phyloP scores from a whole-genome alignment of 2,113 vertebrate species.

The human region DNA sequence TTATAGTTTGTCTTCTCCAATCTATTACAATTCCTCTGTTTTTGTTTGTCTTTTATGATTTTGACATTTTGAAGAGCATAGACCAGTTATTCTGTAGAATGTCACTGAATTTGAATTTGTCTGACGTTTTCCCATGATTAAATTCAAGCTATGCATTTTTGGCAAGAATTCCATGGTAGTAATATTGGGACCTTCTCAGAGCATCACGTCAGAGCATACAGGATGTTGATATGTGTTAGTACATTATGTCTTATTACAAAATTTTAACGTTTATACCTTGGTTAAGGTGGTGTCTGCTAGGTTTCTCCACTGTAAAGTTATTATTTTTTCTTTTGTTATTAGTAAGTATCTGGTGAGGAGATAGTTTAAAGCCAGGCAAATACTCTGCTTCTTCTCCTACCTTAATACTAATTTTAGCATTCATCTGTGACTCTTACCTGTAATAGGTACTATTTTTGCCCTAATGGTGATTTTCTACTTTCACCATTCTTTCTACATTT shows the following conservation, averaged over 20 bases:
- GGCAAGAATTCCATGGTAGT: background rate
- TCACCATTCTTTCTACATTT: background rate
- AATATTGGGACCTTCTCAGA: background rate
- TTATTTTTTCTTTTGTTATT: constrained; percentile 10
- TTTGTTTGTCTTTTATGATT: constrained; percentile 42
- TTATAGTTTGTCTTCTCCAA: background rate
- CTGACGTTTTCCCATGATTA: constrained; percentile 17
- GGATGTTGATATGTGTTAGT: background rate
- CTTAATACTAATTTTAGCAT: constrained; percentile 38
- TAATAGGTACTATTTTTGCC: background rate
- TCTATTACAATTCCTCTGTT: background rate
- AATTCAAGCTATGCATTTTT: constrained; percentile 36
- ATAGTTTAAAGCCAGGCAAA: background rate
- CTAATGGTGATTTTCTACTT: constrained; percentile 1
- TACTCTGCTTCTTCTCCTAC: background rate
- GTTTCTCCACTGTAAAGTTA: background rate
- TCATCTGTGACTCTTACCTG: constrained; percentile 8
- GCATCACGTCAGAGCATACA: background rate
- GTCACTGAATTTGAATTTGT: constrained; percentile 27
- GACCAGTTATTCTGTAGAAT: constrained; percentile 19
- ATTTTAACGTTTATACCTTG: background rate
- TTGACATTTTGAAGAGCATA: constrained; percentile 49
- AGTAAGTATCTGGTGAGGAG: background rate
- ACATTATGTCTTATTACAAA: background rate
- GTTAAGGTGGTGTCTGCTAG: background rate